Evolutionary conservation across 2,113 vertebrate genomes (phyloP).

Genomic region (Rissa tridactyla): DNA sequence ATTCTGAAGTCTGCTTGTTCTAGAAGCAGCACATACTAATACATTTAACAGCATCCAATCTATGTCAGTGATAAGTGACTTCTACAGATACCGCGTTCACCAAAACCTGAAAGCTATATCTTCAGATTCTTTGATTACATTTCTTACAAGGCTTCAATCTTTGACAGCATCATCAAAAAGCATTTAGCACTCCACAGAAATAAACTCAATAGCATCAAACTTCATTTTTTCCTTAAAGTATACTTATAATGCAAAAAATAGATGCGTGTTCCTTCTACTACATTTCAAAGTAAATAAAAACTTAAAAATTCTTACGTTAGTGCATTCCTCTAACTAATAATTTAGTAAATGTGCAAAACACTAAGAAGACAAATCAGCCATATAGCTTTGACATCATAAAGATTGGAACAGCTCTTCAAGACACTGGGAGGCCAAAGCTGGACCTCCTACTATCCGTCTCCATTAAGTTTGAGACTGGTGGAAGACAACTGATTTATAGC

Average conservation of each 20-base stretch:
- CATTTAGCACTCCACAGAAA: neutral
- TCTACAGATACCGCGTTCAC: neutral
- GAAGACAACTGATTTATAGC: neutral
- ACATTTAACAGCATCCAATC: neutral
- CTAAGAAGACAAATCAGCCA: neutral
- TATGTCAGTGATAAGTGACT: neutral
- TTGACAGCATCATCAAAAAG: neutral
- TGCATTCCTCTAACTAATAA: neutral
- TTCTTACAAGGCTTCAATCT: neutral
- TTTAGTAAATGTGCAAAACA: neutral
- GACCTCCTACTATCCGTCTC: neutral
- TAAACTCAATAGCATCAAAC: neutral
- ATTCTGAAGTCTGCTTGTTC: neutral
- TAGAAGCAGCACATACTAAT: neutral
- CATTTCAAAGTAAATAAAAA: neutral
- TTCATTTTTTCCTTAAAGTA: neutral
- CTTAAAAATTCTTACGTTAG: neutral
- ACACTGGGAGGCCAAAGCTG: neutral
- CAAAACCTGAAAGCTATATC: neutral
- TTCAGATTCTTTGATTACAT: neutral
- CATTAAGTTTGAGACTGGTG: neutral
- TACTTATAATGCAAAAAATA: neutral
- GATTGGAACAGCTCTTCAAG: neutral
- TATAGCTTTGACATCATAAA: neutral
- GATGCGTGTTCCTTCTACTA: neutral